These are phyloP conservation scores for Macrotis lagotis DNA, from an alignment of 2,113 vertebrate genomes.

Conservation along the genomic window DNA sequence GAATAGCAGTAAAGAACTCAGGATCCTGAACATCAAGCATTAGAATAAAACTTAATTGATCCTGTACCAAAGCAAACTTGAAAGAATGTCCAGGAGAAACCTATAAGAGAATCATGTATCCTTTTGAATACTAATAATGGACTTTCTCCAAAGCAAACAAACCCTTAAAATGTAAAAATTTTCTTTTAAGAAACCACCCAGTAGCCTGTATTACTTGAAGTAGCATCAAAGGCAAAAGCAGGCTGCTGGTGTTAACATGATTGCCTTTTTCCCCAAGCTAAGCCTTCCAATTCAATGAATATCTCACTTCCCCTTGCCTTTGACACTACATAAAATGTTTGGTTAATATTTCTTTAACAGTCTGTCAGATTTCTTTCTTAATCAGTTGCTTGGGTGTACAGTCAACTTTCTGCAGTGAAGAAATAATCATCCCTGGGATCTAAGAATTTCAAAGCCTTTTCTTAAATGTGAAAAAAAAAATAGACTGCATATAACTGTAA, in stretches of 20 bases:
- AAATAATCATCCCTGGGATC: background rate
- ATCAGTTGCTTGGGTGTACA: conserved; percentile 10
- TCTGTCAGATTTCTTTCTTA: conserved; percentile 58
- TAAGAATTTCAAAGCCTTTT: background rate
- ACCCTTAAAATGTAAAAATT: background rate
- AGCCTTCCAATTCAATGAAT: conserved; percentile 30
- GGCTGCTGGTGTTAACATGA: conserved; percentile 14
- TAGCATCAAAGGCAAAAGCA: conserved; percentile 39
- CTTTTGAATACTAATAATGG: background rate
- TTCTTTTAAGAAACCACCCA: background rate
- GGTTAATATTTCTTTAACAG: conserved; percentile 54
- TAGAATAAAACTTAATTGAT: background rate
- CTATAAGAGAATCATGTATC: background rate
- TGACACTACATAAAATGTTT: conserved; percentile 69
- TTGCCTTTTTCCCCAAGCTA: conserved; percentile 60
- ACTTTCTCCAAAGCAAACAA: background rate
- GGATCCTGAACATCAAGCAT: background rate
- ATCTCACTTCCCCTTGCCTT: conserved; percentile 45
- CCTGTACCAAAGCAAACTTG: background rate
- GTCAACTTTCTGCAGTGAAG: conserved; percentile 50
- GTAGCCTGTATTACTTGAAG: background rate
- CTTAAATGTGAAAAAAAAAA: background rate
- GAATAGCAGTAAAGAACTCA: background rate
- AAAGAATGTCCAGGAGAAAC: background rate
- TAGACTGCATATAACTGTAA: background rate